Evolutionary conservation across 1,140 invertebrate species (phyloP).

Genomic region (Agrypnia vestita): DNA sequence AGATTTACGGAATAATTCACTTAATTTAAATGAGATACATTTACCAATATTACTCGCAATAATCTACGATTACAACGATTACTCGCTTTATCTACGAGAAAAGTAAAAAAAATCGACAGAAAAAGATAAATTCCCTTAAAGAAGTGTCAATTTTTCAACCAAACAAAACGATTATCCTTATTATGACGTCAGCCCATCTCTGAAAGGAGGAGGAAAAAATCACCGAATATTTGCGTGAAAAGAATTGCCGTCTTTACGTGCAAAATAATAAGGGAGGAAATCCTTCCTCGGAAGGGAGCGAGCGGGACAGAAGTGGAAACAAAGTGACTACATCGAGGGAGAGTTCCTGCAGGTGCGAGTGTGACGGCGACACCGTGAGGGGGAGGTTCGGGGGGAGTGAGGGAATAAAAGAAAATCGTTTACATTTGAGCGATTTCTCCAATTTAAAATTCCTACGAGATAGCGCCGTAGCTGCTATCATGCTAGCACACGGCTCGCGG

Average conservation of each 20-base stretch:
- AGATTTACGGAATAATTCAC: too few relatives aligned
- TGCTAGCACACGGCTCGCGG: constrained; percentile 46
- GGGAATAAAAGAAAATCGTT: constrained; percentile 75
- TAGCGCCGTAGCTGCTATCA: constrained; percentile 67
- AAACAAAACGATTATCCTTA: constrained; percentile 46
- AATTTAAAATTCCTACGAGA: constrained; percentile 76
- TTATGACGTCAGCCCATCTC: constrained; percentile 36
- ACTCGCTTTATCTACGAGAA: too few relatives aligned
- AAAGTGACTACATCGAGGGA: constrained; percentile 50
- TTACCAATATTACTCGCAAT: too few relatives aligned
- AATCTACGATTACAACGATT: too few relatives aligned
- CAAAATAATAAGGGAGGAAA: constrained; percentile 58
- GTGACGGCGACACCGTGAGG: constrained; percentile 9
- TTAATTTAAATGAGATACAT: too few relatives aligned
- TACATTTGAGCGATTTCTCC: constrained; percentile 76
- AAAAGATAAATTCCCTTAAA: background rate
- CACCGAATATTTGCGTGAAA: constrained; percentile 43
- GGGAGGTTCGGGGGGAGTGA: constrained; percentile 67
- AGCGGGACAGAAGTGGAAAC: constrained; percentile 55
- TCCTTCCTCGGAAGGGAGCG: constrained; percentile 50
- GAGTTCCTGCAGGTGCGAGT: constrained; percentile 14
- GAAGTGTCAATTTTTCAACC: constrained; percentile 41
- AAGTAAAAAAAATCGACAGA: too few relatives aligned
- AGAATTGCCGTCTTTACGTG: constrained; percentile 58
- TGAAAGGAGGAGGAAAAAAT: constrained; percentile 34